Evolutionary conservation across 2,888 invertebrate genomes (phyloP), one percentile per base, ranked within the genome.

Genomic region (Ephialtes manifestator): DNA sequence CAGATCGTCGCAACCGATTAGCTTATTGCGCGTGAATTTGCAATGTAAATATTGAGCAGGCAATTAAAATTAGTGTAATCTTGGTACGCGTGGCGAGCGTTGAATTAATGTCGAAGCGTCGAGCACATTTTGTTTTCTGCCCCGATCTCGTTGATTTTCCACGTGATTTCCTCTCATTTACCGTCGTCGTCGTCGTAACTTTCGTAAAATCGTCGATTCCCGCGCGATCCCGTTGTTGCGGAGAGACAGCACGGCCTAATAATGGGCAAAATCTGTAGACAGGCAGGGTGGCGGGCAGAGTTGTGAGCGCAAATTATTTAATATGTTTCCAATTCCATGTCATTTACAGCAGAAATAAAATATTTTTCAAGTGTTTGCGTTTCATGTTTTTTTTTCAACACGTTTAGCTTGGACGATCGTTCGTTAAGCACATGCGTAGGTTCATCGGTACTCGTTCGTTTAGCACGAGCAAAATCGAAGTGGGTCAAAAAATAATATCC

Each of bases 231-330:
- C 71, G 31, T 31, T 48, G 18, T 74, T 60, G 82, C 65, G 71
- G 79, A 68, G 75, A 68, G 48, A 71, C 72, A 77, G 72, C 81
- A 67, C 78, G 83, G 81, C 74, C 79, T 83, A 82, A 84, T 82
- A 70, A 84, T 70, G 70, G 55, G 72, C 65, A 80, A 82, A 82
- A 79, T 88, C 68, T 87, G 81, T 89, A 90, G 88, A 86, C 87
- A 90, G 90, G 87, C 92, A 91, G 92, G 89, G 90, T 91, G 92
- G 91, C 91, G 90, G 90, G 89, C 92, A 92, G 90, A 91, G 90
- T 85, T 77, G 83, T 92, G 90, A 92, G 90, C 92, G 92, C 91
- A 93, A 92, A 91, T 91, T 91, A 89, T 92, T 93, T 92, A 92
- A 92, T 93, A 89, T 89, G 87, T 90, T 89, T 92, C 88, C 89